Base-by-base conservation (phyloP, 2,888 invertebrate species). In the Cheilosia urbana region DNA sequence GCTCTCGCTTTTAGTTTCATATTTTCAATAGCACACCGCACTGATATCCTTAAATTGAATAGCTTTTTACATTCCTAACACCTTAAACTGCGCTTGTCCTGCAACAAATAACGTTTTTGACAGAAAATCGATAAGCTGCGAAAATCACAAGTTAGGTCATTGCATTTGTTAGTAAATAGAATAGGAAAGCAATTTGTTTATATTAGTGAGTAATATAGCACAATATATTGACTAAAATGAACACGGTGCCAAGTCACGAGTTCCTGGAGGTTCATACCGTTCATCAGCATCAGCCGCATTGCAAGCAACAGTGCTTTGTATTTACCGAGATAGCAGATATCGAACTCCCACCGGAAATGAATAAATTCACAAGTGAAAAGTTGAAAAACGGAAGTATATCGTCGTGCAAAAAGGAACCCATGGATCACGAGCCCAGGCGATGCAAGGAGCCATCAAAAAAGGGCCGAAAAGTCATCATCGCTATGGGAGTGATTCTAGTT, bases 311-410 rank as follows among this genome's bases (percentile, higher is more conserved):
- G 89, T 92, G 91, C 75, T 92, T 92, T 88, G 92, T 91, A 24
- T 92, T 92, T 87, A 92, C 93, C 7, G 92, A 92, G 87, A 92
- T 92, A 19, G 91, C 92, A 45, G 92, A 92, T 58, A 92, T 92
- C 51, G 92, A 92, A 84, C 88, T 92, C 62, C 92, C 92, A 37
- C 91, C 92, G 9, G 92, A 92, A 88, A 91, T 92, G 80, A 91
- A 91, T 15, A 92, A 92, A 80, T 92, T 91, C 24, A 90, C 91
- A 9, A 89, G 87, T 66, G 92, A 92, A 75, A 92, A 92, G 63
- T 75, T 92, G 62, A 90, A 90, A 87, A 92, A 92, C 87, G 92
- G 92, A 1, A 90, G 90, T 45, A 89, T 91, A 17, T 90, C 90
- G 13, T 89, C 89, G 4, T 91, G 90, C 85, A 91, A 91, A 77